Evolutionary conservation across 37 sponge, comb jelly and placozoan genomes (phyloP).

Genomic region (Crambe crambe): DNA sequence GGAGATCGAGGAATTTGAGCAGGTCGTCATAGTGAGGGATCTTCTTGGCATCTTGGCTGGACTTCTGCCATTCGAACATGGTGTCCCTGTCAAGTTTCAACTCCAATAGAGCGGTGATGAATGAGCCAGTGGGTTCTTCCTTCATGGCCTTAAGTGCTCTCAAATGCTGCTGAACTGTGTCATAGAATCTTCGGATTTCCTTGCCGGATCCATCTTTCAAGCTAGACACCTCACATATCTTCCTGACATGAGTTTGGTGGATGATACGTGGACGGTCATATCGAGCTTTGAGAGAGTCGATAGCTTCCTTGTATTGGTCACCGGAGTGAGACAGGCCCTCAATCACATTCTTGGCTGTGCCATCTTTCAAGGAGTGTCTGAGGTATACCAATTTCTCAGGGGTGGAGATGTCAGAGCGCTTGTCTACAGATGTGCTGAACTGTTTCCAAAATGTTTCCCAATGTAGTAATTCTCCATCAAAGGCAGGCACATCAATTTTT

Average conservation of each 20-base stretch:
- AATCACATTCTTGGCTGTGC: slow-evolving; percentile 41
- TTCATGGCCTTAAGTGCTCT: slow-evolving; percentile 30
- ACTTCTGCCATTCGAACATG: slow-evolving; percentile 44
- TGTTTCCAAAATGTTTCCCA: slow-evolving; percentile 44
- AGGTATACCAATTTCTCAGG: slow-evolving; percentile 45
- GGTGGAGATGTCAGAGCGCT: slow-evolving; percentile 24
- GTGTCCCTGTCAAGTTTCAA: slow-evolving; percentile 32
- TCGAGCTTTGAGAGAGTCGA: slow-evolving; percentile 33
- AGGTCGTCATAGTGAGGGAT: slow-evolving; percentile 26
- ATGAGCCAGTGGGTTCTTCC: slow-evolving; percentile 35
- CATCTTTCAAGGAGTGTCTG: slow-evolving; percentile 34
- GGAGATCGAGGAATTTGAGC: slow-evolving; percentile 26
- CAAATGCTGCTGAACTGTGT: slow-evolving; percentile 30
- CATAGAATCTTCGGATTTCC: slow-evolving; percentile 21
- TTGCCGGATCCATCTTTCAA: slow-evolving; percentile 42
- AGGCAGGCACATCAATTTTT: slow-evolving; percentile 35
- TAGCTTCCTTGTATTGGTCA: slow-evolving; percentile 38
- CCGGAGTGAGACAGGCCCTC: slow-evolving; percentile 39
- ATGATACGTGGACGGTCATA: slow-evolving; percentile 40
- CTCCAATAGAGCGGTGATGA: slow-evolving; percentile 43
- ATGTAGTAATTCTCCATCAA: slow-evolving; percentile 32
- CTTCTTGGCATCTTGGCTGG: slow-evolving; percentile 10
- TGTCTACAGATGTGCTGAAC: slow-evolving; percentile 19
- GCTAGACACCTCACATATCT: slow-evolving; percentile 20
- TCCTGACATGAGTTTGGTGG: slow-evolving; percentile 37